Base-by-base conservation (phyloP, 2,797 vertebrate genomes). In the Chaetophractus vellerosus region DNA sequence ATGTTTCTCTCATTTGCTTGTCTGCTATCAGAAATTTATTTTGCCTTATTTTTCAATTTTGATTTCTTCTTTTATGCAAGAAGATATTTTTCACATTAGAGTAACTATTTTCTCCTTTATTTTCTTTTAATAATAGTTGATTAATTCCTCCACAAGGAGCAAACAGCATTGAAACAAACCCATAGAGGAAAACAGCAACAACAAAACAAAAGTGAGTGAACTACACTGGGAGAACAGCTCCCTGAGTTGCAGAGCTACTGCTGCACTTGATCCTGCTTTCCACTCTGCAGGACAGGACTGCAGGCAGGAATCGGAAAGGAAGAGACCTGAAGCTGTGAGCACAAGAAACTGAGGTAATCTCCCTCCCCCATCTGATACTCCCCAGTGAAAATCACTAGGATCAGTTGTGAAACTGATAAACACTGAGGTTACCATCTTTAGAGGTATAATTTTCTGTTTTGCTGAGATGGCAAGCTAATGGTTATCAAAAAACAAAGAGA, bases 1-100 rank as follows among this genome's bases (percentile, higher is more conserved):
- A 93, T 97, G 96, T 90, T 93, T 88, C 36, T 33, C 19, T 79
- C 71, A 76, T 55, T 52, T 90, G 78, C 74, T 33, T 94, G 61
- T 33, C 64, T 78, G 50, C 63, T 80, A 78, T 41, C 21, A 85
- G 45, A 87, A 74, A 36, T 82, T 90, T 93, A 84, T 76, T 84
- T 87, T 68, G 59, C 61, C 45, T 96, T 78, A 74, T 80, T 94
- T 93, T 90, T 86, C 55, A 90, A 78, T 68, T 87, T 87, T 36
- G 6, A 75, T 92, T 80, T 33, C n/a, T 48, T 66, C 5, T 68
- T 79, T 55, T 63, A 52, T 33, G 9, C 38, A 84, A 81, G 28
- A 63, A 76, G n/a, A n/a, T n/a, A n/a, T 28, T n/a, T 31, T 71
- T 68, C 50, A 63, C 15, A 33, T 31, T 63, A 75, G 33, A 91